These are phyloP conservation scores for Monochamus alternatus DNA, from an alignment of 2,888 invertebrate species.

Conservation along the genomic window DNA sequence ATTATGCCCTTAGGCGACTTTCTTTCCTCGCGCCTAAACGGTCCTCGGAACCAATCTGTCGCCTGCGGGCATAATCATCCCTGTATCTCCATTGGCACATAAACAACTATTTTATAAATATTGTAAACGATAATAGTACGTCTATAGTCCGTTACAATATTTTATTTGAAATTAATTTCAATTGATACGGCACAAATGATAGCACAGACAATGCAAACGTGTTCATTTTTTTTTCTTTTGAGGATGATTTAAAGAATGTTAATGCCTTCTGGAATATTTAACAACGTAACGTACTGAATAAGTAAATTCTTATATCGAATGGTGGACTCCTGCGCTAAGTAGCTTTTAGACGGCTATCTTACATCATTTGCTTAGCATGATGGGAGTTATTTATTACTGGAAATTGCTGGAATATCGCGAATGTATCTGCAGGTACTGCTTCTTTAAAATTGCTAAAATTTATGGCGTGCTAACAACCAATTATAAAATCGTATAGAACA, in stretches of 20 bases:
- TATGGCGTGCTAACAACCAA: constrained; percentile 52
- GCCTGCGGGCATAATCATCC: no score
- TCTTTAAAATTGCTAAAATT: constrained; percentile 47
- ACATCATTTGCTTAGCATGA: constrained; percentile 42
- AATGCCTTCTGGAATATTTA: constrained; percentile 48
- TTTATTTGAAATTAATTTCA: no score
- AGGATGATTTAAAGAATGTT: constrained; percentile 52
- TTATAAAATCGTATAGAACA: constrained; percentile 45
- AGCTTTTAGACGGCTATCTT: constrained; percentile 35
- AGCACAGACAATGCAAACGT: no score
- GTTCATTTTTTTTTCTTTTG: no score
- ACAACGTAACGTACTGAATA: not conserved
- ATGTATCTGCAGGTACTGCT: constrained; percentile 26
- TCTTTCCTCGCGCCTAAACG: no score
- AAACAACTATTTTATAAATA: no score
- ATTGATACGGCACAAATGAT: no score
- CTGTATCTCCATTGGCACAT: no score
- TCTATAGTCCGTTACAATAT: no score
- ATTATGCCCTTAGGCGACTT: no score
- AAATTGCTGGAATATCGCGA: constrained; percentile 44
- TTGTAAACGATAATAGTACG: no score
- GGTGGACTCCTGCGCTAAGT: constrained; percentile 22
- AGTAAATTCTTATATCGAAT: constrained; percentile 32
- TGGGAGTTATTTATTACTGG: constrained; percentile 45
- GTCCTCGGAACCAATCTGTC: no score